These are phyloP conservation scores for Chaetodon auriga DNA, from an alignment of 2,113 vertebrate species.

Conservation along the genomic window DNA sequence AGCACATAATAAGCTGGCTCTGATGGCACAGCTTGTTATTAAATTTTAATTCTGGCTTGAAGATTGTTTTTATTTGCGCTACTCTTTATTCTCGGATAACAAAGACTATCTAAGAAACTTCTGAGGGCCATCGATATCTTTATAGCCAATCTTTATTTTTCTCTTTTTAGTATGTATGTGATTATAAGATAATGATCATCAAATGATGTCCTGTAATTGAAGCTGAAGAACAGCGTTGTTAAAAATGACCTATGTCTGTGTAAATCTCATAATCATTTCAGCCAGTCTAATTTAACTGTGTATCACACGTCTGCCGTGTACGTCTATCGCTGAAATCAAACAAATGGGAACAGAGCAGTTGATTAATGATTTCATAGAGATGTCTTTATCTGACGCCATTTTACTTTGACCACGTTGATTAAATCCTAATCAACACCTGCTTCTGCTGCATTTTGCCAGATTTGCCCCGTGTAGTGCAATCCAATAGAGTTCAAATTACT, in stretches of 20 bases:
- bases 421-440: conserved; percentile 57
- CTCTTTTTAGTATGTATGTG: conserved; percentile 16
- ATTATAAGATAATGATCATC: conserved; percentile 63
- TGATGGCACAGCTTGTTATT: conserved; percentile 59
- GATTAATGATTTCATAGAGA: conserved; percentile 54
- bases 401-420: conserved; percentile 51
- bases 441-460: conserved; percentile 52
- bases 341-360: conserved; percentile 39
- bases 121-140: conserved; percentile 41
- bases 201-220: conserved; percentile 60
- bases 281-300: conserved; percentile 60
- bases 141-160: conserved; percentile 25
- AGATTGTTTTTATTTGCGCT: conserved; percentile 65
- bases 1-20: conserved; percentile 59
- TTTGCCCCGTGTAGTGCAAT: conserved; percentile 48
- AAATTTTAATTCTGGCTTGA: conserved; percentile 66
- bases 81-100: conserved; percentile 65
- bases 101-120: conserved; percentile 52
- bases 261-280: conserved; percentile 65
- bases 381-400: conserved; percentile 53
- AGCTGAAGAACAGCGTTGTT: conserved; percentile 44
- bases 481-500: conserved; percentile 68
- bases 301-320: conserved; percentile 44
- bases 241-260: conserved; percentile 56
- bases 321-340: conserved; percentile 64